A percentile compares a stretch with the other conserved stretches of the same genome.
These are phyloP conservation scores for Heliconius ethilla DNA, from an alignment of 2,888 invertebrate species.

Conservation along the genomic window DNA sequence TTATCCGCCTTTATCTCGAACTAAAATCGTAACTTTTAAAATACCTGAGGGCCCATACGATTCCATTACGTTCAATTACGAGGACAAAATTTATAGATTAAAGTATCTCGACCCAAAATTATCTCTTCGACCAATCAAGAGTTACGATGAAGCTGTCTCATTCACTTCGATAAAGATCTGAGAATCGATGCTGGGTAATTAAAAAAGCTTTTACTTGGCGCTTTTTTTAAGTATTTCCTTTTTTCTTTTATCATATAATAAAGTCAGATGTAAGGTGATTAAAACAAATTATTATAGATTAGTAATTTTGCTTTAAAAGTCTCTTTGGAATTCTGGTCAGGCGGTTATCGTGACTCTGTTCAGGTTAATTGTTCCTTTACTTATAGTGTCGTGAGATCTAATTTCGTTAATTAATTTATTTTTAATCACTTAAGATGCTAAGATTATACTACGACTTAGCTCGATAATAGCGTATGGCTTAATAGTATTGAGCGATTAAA, in stretches of 20 bases:
- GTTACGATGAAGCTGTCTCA: constrained; percentile 50
- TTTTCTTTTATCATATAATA: constrained; percentile 11
- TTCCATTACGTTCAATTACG: constrained; percentile 41
- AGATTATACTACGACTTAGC: background rate
- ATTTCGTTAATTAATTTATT: constrained; percentile 4
- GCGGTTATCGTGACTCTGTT: background rate
- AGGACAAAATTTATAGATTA: constrained; percentile 39
- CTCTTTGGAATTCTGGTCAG: constrained; percentile 6
- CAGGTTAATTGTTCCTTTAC: constrained; percentile 1
- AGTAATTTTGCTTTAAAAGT: background rate
- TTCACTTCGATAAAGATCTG: constrained; percentile 62
- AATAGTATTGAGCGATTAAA: background rate
- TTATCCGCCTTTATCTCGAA: constrained; percentile 17
- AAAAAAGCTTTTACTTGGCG: constrained; percentile 27
- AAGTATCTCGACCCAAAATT: constrained; percentile 38
- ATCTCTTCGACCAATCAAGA: constrained; percentile 44
- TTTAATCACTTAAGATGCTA: background rate
- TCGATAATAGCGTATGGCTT: background rate
- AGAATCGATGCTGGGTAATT: constrained; percentile 41
- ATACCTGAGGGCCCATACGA: constrained; percentile 34
- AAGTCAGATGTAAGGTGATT: constrained; percentile 18
- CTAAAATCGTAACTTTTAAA: constrained; percentile 28
- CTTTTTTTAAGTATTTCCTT: constrained; percentile 21
- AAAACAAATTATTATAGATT: constrained; percentile 22
- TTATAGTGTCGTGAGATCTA: background rate